phyloP scores from a whole-genome alignment of 1,140 invertebrate genomes.

The Drosophila cardini region DNA sequence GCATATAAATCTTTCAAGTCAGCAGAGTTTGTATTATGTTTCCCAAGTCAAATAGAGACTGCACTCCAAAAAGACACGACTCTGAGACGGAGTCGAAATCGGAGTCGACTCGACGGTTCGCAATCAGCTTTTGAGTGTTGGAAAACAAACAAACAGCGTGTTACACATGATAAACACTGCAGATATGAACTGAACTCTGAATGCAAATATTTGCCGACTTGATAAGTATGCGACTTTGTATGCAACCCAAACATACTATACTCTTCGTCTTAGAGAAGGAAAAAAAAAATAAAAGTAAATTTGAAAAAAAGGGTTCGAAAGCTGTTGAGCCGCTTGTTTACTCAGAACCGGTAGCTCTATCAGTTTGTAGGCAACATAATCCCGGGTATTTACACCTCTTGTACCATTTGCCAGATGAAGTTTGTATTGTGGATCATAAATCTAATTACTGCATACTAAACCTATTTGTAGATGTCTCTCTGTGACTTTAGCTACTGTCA shows the following conservation, averaged over 20 bases:
- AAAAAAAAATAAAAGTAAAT: slow-evolving; percentile 5
- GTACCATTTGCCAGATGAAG: slow-evolving; percentile 21
- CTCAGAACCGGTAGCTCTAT: slow-evolving; percentile 48
- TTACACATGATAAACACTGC: slow-evolving; percentile 76
- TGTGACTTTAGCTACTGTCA: slow-evolving; percentile 1
- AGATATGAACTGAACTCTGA: slow-evolving; percentile 45
- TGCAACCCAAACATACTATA: background rate
- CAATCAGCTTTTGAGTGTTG: slow-evolving; percentile 73
- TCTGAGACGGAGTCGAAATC: too few species aligned
- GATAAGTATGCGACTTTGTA: slow-evolving; percentile 6
- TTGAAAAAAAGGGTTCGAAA: slow-evolving; percentile 43
- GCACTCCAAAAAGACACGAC: background rate
- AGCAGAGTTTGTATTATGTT: slow-evolving; percentile 43
- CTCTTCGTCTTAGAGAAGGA: background rate
- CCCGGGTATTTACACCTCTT: slow-evolving; percentile 73
- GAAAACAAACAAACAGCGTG: slow-evolving; percentile 73
- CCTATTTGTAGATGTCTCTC: slow-evolving; percentile 8
- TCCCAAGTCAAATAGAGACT: slow-evolving; percentile 41
- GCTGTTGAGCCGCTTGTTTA: slow-evolving; percentile 52
- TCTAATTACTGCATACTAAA: slow-evolving; percentile 33
- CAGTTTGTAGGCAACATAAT: slow-evolving; percentile 63
- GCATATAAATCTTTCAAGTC: slow-evolving; percentile 59
- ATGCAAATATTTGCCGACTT: slow-evolving; percentile 72
- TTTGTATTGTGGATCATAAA: slow-evolving; percentile 46
- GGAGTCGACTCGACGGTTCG: slow-evolving; percentile 10